A percentile compares a stretch with the other conserved stretches of the same genome.
Conservation (phyloP, 2,888 invertebrate species). For the Dryadula phaetusa region DNA sequence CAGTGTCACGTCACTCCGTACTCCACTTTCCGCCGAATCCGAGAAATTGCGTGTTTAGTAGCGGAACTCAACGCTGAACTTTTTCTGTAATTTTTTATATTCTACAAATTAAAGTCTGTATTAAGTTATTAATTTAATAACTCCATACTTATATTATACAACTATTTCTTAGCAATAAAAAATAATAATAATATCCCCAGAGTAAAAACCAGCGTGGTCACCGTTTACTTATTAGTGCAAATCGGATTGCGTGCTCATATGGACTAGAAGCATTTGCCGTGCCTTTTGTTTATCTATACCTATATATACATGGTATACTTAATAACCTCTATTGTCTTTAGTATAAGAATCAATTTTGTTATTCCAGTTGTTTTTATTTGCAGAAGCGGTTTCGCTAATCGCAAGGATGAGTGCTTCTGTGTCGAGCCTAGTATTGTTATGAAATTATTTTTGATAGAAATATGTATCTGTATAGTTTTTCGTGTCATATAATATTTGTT, state of each 20-base stretch:
- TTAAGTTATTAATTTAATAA: too few species aligned
- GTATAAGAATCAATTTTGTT: constrained; percentile 26
- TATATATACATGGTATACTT: background rate
- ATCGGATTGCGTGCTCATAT: constrained; percentile 43
- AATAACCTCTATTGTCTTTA: constrained; percentile 19
- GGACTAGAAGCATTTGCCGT: constrained; percentile 34
- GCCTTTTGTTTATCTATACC: constrained; percentile 36
- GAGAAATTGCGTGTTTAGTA: too few species aligned
- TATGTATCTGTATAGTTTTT: too few species aligned
- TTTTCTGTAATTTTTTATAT: too few species aligned
- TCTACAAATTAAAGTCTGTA: too few species aligned
- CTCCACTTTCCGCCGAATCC: too few species aligned
- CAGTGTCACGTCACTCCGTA: too few species aligned
- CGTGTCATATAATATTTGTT: too few species aligned
- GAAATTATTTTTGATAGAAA: constrained; percentile 31
- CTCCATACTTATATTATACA: too few species aligned
- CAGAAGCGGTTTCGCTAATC: constrained; percentile 23
- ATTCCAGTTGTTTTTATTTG: constrained; percentile 1
- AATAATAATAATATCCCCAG: background rate
- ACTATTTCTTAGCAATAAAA: background rate
- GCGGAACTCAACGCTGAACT: too few species aligned
- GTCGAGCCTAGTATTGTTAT: constrained; percentile 35
- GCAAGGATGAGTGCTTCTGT: constrained; percentile 39
- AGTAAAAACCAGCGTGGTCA: constrained; percentile 29
- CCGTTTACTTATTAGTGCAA: constrained; percentile 43